phyloP scores from a whole-genome alignment of 2,888 invertebrate species.

The Caenorhabditis sp. region DNA sequence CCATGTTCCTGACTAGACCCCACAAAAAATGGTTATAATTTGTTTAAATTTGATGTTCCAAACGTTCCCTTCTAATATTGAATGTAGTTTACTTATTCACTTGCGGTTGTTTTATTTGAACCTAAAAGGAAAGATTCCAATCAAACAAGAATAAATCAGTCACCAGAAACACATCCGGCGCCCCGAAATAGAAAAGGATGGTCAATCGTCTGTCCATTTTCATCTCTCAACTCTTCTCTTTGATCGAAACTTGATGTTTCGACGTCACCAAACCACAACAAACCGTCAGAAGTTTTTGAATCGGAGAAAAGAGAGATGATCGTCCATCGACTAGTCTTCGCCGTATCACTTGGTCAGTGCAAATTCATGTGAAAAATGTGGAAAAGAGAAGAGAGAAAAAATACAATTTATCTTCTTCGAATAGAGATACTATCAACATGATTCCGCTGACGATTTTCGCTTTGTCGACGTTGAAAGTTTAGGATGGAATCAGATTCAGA shows the following conservation, averaged over 20 bases:
- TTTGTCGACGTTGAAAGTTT: constrained; percentile 55
- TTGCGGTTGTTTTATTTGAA: neutral
- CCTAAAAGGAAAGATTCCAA: constrained; percentile 6
- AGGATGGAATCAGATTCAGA: constrained; percentile 21
- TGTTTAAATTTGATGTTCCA: too few species aligned
- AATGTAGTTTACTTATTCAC: too few species aligned
- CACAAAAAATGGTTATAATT: too few species aligned
- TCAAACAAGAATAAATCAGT: constrained; percentile 10
- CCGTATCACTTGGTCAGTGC: constrained; percentile 29
- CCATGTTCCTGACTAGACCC: too few species aligned
- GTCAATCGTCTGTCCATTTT: constrained; percentile 39
- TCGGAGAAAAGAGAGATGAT: constrained; percentile 27
- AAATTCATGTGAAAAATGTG: constrained; percentile 31
- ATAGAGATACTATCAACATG: constrained; percentile 20
- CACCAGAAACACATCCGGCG: constrained; percentile 22
- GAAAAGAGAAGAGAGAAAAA: constrained; percentile 8
- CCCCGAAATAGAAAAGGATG: constrained; percentile 21
- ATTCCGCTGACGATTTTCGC: constrained; percentile 42
- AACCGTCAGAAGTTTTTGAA: constrained; percentile 24
- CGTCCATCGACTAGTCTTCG: constrained; percentile 44
- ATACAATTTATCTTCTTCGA: constrained; percentile 26
- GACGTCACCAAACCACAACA: constrained; percentile 56
- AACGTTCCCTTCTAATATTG: too few species aligned
- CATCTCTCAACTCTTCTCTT: constrained; percentile 39
- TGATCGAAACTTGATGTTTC: constrained; percentile 49